phyloP scores from a whole-genome alignment of 2,888 invertebrate species.

The Nasonovia ribisnigri region DNA sequence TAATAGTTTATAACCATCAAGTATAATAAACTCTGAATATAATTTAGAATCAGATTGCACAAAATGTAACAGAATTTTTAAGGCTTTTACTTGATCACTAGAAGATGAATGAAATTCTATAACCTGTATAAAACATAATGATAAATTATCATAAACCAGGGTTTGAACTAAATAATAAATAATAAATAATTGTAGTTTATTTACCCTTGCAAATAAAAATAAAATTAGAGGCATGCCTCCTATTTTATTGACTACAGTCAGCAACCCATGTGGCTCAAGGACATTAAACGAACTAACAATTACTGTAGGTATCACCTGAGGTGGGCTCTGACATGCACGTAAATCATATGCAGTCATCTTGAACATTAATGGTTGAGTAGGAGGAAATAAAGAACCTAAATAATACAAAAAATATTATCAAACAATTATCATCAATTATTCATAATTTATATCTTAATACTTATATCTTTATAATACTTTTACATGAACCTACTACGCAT shows the following conservation, averaged over 20 bases:
- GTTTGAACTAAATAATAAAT: neutral
- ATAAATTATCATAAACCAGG: slow-evolving; percentile 10
- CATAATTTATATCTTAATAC: neutral
- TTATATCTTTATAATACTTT: neutral
- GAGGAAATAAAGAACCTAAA: slow-evolving; percentile 65
- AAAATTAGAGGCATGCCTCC: slow-evolving; percentile 53
- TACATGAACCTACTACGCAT: neutral
- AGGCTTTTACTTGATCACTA: slow-evolving; percentile 61
- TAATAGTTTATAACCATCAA: slow-evolving; percentile 66
- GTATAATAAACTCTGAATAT: slow-evolving; percentile 65
- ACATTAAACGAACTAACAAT: slow-evolving; percentile 57
- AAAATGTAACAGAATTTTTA: slow-evolving; percentile 65
- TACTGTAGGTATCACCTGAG: slow-evolving; percentile 59
- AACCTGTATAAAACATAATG: slow-evolving; percentile 41
- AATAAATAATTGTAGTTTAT: neutral
- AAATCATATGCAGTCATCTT: slow-evolving; percentile 62
- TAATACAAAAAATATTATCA: slow-evolving; percentile 16
- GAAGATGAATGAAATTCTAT: slow-evolving; percentile 52
- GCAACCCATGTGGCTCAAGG: slow-evolving; percentile 45
- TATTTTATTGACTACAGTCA: slow-evolving; percentile 50
- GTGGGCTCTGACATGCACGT: slow-evolving; percentile 59
- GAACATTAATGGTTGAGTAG: slow-evolving; percentile 64
- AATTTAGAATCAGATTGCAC: slow-evolving; percentile 61
- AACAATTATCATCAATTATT: neutral
- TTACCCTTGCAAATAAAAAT: slow-evolving; percentile 63